phyloP scores from a whole-genome alignment of 2,113 vertebrate genomes.

The Malurus elegans region DNA sequence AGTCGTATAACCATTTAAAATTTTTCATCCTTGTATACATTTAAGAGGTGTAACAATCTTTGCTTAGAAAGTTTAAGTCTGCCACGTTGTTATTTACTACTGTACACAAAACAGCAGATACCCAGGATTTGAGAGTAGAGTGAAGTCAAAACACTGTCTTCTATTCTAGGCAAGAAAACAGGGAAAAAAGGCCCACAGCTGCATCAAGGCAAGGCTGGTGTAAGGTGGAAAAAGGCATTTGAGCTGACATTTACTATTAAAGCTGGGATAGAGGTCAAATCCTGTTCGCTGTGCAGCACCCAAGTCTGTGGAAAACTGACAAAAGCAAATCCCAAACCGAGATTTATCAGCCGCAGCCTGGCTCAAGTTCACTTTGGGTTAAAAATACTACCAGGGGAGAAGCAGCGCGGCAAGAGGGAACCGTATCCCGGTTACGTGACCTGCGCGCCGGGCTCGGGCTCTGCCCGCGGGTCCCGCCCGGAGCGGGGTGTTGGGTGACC shows the following conservation, averaged over 20 bases:
- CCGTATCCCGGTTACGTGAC: background rate
- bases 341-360: background rate
- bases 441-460: background rate
- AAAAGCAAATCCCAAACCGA: background rate
- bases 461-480: background rate
- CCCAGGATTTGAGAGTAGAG: background rate
- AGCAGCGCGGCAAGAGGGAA: background rate
- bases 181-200: background rate
- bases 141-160: background rate
- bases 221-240: background rate
- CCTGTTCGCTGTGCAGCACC: background rate
- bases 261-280: background rate
- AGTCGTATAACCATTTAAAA: background rate
- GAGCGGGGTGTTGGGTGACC: constrained; percentile 38
- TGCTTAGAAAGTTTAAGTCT: background rate
- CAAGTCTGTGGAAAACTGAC: background rate
- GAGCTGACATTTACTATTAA: background rate
- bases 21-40: background rate
- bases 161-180: background rate
- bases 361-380: constrained; percentile 10
- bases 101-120: background rate
- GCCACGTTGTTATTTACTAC: background rate
- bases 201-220: background rate
- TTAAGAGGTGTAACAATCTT: background rate
- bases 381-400: background rate